Evolutionary conservation across 2,113 vertebrate genomes (phyloP).

Genomic region (Terrapene triunguis): DNA sequence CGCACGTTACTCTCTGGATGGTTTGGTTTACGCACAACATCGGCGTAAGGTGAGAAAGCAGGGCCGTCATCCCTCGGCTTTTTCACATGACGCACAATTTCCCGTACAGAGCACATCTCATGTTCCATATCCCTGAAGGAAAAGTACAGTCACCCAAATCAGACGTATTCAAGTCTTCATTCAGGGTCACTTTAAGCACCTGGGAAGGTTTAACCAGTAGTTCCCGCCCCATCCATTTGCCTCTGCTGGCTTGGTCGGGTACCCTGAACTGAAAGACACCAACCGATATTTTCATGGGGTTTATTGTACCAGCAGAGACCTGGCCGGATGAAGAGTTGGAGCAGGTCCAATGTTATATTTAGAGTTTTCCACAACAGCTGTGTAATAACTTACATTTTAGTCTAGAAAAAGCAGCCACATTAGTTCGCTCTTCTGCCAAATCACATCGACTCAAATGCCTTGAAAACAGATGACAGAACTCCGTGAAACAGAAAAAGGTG

Average conservation of each 20-base stretch:
- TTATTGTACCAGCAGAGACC: slow-evolving; percentile 30
- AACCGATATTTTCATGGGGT: slow-evolving; percentile 57
- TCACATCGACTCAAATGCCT: neutral
- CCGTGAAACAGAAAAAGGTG: neutral
- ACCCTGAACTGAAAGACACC: neutral
- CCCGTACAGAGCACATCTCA: neutral
- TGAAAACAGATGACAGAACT: accelerated
- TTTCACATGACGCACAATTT: neutral
- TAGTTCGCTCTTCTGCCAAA: neutral
- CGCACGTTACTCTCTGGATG: neutral
- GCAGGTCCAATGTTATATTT: slow-evolving; percentile 9
- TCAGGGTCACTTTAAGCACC: neutral
- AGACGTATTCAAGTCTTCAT: neutral
- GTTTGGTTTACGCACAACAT: slow-evolving; percentile 54
- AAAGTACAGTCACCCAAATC: neutral
- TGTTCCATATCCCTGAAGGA: neutral
- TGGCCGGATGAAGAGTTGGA: neutral
- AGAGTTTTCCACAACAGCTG: slow-evolving; percentile 50
- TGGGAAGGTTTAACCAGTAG: neutral
- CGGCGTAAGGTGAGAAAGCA: neutral
- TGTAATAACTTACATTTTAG: neutral
- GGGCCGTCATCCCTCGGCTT: neutral
- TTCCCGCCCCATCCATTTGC: accelerated
- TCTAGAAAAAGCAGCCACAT: neutral
- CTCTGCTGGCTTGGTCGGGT: accelerated